These are phyloP conservation scores for Drosophila ezoana DNA, from an alignment of 2,888 invertebrate species.

Conservation along the genomic window DNA sequence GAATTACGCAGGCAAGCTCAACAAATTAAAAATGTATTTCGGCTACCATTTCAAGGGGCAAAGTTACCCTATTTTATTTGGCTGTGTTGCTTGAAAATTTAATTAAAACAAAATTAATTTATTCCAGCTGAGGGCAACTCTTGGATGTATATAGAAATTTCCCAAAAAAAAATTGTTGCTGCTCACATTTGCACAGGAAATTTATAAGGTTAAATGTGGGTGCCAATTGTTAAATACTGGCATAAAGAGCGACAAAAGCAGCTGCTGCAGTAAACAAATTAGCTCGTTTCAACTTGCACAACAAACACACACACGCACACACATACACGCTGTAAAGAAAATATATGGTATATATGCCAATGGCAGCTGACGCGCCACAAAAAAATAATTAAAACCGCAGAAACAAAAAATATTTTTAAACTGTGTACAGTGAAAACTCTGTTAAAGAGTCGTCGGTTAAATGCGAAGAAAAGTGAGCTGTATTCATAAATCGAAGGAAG, in stretches of 20 bases:
- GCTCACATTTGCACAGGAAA: conserved; percentile 30
- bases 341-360: conserved; percentile 77
- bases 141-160: conserved; percentile 16
- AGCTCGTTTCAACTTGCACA: conserved; percentile 70
- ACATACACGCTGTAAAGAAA: conserved; percentile 50
- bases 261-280: conserved; percentile 74
- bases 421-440: conserved; percentile 3
- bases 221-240: conserved; percentile 28
- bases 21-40: conserved; percentile 45
- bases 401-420: conserved; percentile 31
- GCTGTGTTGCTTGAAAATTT: conserved; percentile 45
- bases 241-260: conserved; percentile 38
- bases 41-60: conserved; percentile 4
- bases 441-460: no score
- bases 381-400: conserved; percentile 49
- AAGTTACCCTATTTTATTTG: conserved; percentile 6
- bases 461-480: no score
- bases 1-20: conserved; percentile 21
- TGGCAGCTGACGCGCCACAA: conserved; percentile 71
- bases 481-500: no score
- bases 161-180: conserved; percentile 32
- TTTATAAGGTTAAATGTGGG: conserved; percentile 33
- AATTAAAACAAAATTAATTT: conserved; percentile 73
- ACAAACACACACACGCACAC: conserved; percentile 23
- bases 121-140: conserved; percentile 28